phyloP scores from a whole-genome alignment of 2,113 vertebrate species.

The Ictalurus punctatus region DNA sequence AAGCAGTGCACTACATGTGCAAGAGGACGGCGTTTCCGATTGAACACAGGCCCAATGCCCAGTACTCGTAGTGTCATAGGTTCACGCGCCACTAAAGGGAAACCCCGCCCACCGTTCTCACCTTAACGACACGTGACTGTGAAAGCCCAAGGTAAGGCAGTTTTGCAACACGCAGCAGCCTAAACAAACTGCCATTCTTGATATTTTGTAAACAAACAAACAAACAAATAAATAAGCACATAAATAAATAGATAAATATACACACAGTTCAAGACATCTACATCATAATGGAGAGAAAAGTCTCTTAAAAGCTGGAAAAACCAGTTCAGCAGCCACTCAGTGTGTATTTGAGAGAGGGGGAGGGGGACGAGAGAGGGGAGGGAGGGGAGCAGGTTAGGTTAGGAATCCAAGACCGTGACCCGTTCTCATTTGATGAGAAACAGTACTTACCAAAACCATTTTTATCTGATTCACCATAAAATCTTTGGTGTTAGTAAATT shows the following conservation, averaged over 20 bases:
- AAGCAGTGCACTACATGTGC: not conserved
- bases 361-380: not conserved
- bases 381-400: not conserved
- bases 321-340: not conserved
- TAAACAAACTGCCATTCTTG: not conserved
- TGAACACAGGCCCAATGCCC: not conserved
- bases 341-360: not conserved
- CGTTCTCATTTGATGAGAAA: not conserved
- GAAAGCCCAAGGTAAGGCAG: too few relatives aligned
- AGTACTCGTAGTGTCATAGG: not conserved
- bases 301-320: not conserved
- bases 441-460: too few relatives aligned
- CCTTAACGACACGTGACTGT: not conserved
- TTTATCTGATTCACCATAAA: not conserved
- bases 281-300: not conserved
- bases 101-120: not conserved
- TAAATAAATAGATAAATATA: not conserved
- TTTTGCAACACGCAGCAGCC: rapidly evolving
- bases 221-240: not conserved
- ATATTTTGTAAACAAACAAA: not conserved
- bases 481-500: not conserved
- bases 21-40: not conserved
- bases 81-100: not conserved
- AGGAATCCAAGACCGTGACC: not conserved
- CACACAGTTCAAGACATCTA: not conserved